Evolutionary conservation across 2,113 vertebrate genomes (phyloP).

Genomic region (Ptilonorhynchus violaceus): DNA sequence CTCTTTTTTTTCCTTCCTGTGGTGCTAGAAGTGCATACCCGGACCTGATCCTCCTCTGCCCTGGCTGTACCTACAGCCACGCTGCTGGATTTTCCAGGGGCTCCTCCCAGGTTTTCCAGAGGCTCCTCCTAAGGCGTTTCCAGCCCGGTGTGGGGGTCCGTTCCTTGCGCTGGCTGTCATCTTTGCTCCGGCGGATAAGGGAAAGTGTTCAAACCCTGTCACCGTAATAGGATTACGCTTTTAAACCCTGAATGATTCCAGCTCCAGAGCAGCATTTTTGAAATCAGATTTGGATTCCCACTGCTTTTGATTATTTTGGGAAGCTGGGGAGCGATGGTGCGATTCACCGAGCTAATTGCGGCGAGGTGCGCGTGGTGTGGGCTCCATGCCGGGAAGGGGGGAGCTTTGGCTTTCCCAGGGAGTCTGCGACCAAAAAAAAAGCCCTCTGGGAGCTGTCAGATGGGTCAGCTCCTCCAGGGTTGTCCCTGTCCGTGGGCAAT

Average conservation of each 20-base stretch:
- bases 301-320: not conserved
- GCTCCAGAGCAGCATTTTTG: not conserved
- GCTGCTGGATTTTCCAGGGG: not conserved
- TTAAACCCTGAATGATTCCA: not conserved
- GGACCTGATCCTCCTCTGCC: not conserved
- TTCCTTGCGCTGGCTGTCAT: not conserved
- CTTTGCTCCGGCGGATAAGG: not conserved
- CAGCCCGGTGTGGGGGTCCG: rapidly evolving
- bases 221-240: not conserved
- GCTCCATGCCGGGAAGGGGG: rapidly evolving
- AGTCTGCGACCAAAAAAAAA: not conserved
- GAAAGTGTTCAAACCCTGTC: not conserved
- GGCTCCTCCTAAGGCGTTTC: not conserved
- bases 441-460: not conserved
- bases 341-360: not conserved
- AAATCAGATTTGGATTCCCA: constrained; percentile 1
- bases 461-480: not conserved
- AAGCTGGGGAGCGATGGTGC: not conserved
- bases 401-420: not conserved
- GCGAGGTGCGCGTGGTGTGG: rapidly evolving
- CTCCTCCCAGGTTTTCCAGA: not conserved
- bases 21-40: not conserved
- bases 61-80: not conserved
- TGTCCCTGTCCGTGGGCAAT: rapidly evolving
- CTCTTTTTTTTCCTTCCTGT: not conserved